Evolutionary conservation across 2,888 invertebrate genomes (phyloP).

Genomic region (Chironomus riparius): DNA sequence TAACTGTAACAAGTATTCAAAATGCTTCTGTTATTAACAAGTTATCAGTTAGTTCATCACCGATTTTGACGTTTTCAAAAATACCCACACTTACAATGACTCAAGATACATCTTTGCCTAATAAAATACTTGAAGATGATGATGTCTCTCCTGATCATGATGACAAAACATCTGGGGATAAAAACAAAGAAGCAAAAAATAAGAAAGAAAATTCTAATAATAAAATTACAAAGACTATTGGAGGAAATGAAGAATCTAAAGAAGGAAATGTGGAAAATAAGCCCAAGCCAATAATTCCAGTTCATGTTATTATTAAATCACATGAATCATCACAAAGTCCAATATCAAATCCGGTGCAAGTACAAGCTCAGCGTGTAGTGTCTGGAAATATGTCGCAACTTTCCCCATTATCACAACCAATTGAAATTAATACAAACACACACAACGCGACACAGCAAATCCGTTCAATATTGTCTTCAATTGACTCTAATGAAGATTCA

Average conservation of each 20-base stretch:
- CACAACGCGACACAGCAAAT: conserved; percentile 62
- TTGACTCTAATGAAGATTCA: conserved; percentile 43
- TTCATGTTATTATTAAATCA: conserved; percentile 33
- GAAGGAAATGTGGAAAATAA: not conserved
- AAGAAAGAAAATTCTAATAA: not conserved
- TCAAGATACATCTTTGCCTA: conserved; percentile 52
- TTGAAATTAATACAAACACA: conserved; percentile 61
- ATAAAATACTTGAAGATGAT: conserved; percentile 59
- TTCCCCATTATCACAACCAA: conserved; percentile 62
- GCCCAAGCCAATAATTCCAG: conserved; percentile 30
- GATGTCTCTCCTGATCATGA: conserved; percentile 50
- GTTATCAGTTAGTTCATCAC: conserved; percentile 46
- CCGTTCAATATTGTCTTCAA: conserved; percentile 55
- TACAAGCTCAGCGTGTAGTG: conserved; percentile 38
- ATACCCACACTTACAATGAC: conserved; percentile 47
- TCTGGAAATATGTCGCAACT: conserved; percentile 53
- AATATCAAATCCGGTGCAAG: not conserved
- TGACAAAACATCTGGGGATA: not conserved
- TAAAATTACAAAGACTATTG: not conserved
- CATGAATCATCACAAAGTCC: conserved; percentile 31
- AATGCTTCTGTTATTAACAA: conserved; percentile 37
- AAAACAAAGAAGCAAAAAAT: not conserved
- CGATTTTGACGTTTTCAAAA: conserved; percentile 47
- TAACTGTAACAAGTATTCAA: conserved; percentile 43
- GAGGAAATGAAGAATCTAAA: not conserved